Conservation (phyloP, 2,797 vertebrate genomes). For the Myripristis murdjan region DNA sequence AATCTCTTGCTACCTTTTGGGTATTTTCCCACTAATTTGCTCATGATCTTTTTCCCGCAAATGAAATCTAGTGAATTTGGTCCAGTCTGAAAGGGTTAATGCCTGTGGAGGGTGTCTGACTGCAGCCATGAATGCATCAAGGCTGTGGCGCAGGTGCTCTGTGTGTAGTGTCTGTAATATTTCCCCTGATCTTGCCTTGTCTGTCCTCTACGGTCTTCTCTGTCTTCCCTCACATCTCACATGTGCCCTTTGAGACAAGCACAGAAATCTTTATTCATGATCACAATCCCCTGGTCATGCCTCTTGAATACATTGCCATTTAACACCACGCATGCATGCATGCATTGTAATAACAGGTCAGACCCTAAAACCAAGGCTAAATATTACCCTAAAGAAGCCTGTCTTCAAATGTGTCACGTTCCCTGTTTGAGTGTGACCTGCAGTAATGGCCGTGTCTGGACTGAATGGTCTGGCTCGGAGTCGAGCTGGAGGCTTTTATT, state of each 20-base stretch:
- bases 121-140: no score
- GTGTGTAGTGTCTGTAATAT: conserved; percentile 2
- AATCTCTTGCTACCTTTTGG: no score
- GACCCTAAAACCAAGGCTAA: conserved; percentile 31
- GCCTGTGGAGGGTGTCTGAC: no score
- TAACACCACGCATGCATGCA: conserved; percentile 25
- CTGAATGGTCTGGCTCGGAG: conserved; percentile 23
- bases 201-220: neutral
- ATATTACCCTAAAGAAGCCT: conserved; percentile 20
- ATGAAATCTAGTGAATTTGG: no score
- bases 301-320: conserved; percentile 56
- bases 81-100: no score
- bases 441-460: conserved; percentile 17
- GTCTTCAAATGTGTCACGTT: conserved; percentile 1
- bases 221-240: conserved; percentile 1
- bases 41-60: no score
- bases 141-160: neutral
- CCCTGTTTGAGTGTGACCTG: conserved; percentile 42
- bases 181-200: conserved; percentile 10
- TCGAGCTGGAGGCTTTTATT: conserved; percentile 40
- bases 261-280: conserved; percentile 57
- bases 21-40: no score
- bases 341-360: conserved; percentile 31
- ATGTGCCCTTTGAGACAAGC: conserved; percentile 52
- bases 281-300: conserved; percentile 49